Evolutionary conservation across 2,888 invertebrate genomes (phyloP).

Genomic region (Chymomyza amoena): DNA sequence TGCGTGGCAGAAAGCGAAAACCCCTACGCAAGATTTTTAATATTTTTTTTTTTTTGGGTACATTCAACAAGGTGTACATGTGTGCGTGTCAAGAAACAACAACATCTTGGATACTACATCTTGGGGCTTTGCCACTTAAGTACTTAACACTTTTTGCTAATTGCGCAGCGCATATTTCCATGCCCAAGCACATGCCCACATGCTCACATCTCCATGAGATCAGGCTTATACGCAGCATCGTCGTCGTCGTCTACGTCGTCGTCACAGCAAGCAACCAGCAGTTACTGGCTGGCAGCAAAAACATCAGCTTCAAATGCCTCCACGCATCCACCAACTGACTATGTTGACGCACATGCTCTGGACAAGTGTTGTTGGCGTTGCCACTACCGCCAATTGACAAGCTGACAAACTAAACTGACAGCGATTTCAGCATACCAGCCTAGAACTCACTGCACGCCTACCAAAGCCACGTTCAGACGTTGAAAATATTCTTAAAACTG

Average conservation of each 20-base stretch:
- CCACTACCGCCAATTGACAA: slow-evolving; percentile 25
- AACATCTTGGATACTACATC: slow-evolving; percentile 12
- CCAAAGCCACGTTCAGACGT: background rate
- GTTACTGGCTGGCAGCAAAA: background rate
- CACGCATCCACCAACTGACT: slow-evolving; percentile 36
- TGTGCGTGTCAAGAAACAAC: background rate
- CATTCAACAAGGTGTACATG: slow-evolving; percentile 7
- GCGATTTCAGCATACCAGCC: slow-evolving; percentile 1
- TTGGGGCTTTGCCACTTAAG: slow-evolving; percentile 65
- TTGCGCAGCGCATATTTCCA: slow-evolving; percentile 48
- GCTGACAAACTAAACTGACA: slow-evolving; percentile 44
- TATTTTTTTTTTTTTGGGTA: slow-evolving; percentile 3
- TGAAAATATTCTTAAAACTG: background rate
- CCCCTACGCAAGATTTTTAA: slow-evolving; percentile 59
- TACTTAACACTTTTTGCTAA: slow-evolving; percentile 74
- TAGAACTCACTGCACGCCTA: background rate
- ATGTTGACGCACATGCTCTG: slow-evolving; percentile 42
- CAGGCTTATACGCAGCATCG: slow-evolving; percentile 19
- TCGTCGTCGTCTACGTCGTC: background rate
- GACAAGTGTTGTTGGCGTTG: background rate
- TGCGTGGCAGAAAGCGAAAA: slow-evolving; percentile 54
- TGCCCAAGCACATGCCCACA: background rate
- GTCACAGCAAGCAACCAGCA: background rate
- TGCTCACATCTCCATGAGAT: slow-evolving; percentile 4
- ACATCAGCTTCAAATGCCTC: slow-evolving; percentile 52